Evolutionary conservation across 2,888 invertebrate species (phyloP), one percentile per base, ranked within the genome.

Genomic region (Micropterix aruncella): DNA sequence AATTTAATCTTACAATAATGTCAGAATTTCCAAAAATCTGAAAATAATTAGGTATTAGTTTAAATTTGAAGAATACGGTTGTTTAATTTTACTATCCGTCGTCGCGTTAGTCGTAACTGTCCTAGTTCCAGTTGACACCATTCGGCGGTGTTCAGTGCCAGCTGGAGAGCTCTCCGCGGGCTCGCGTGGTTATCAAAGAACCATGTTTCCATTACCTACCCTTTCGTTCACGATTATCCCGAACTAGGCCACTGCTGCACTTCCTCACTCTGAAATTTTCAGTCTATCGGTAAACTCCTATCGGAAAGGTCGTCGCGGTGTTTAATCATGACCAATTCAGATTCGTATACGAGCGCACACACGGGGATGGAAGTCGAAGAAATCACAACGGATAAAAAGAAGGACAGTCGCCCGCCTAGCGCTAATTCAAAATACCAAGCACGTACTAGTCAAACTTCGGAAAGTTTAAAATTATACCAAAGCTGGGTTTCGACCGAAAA

Each of bases 401-500:
- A 27, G 12, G 27, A 27, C 27, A 12, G 12, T 27, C 27, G 27
- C 5, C 27, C 27, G 27, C 27, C 5, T 27, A 27, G 27, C 12
- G 27, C 27, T 27, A 27, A 27, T 27, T 12, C 27, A 5, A 27
- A 27, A 27, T 27, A 7, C 7, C 27, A 27, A 27, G 27, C 27
- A 12, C 5, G 27, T 5, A 12, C 7, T 5, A 64, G 55, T 52
- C 57, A 19, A 37, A 67, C 70, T 4, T 57, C 57, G 38, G 71
- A 71, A 40, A 69, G 68, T 55, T 54, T 70, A 38, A 70, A 60
- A 47, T 67, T 69, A 46, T 72, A 61, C 53, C 70, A 63, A 52
- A 65, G 64, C 49, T 76, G 78, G 66, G 79, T 82, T 39, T 75
- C 75, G 48, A 73, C 70, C 38, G 82, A 83, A 7, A 66, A 79